These are phyloP conservation scores for Tachypleus tridentatus DNA, from an alignment of 1,140 invertebrate genomes.

Conservation along the genomic window DNA sequence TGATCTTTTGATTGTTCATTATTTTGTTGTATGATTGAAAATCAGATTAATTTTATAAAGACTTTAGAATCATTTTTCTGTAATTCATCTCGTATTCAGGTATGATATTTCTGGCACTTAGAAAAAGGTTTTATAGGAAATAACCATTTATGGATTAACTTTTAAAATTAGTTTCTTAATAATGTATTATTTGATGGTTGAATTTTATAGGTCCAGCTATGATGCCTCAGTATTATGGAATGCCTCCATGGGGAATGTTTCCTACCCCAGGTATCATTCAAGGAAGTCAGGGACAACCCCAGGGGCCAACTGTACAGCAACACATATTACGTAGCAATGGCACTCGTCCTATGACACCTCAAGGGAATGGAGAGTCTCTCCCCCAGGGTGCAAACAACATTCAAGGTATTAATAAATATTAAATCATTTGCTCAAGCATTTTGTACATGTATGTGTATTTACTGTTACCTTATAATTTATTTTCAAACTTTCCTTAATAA, in stretches of 20 bases:
- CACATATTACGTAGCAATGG: constrained; percentile 30
- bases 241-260: constrained; percentile 43
- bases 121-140: too few species aligned
- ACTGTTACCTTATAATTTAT: too few species aligned
- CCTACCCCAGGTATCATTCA: constrained; percentile 30
- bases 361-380: constrained; percentile 23
- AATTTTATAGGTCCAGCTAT: constrained; percentile 26
- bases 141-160: background rate
- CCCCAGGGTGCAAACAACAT: constrained; percentile 27
- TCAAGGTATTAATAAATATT: constrained; percentile 5
- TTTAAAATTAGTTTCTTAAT: constrained; percentile 3
- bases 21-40: constrained; percentile 6
- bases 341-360: constrained; percentile 43
- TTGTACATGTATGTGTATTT: too few species aligned
- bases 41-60: background rate
- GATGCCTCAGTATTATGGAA: constrained; percentile 37
- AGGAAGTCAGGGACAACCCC: constrained; percentile 47
- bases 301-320: constrained; percentile 46
- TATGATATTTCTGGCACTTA: too few species aligned
- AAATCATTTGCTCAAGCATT: too few species aligned
- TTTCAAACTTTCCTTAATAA: too few species aligned
- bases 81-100: too few species aligned
- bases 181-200: background rate
- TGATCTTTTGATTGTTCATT: constrained; percentile 1
- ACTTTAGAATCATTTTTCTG: background rate